Conservation (phyloP, 2,888 invertebrate species). For the Actias luna region DNA sequence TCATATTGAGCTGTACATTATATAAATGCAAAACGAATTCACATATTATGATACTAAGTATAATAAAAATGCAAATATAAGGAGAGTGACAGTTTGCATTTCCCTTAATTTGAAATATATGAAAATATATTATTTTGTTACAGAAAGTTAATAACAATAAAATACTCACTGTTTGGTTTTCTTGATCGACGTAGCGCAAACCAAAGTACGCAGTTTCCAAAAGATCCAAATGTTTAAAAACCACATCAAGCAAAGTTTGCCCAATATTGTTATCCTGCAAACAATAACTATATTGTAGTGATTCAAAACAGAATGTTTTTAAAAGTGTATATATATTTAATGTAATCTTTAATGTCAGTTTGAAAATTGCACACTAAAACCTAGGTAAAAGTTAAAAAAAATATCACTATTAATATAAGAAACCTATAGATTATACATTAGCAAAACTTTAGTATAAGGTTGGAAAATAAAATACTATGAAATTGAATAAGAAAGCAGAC, state of each 20-base stretch:
- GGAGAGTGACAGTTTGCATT: no score
- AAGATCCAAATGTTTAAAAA: constrained; percentile 95
- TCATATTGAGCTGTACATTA: neutral
- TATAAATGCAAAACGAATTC: neutral
- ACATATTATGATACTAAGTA: no score
- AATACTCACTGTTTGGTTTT: constrained; percentile 94
- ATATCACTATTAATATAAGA: no score
- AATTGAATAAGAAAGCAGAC: no score
- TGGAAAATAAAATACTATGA: no score
- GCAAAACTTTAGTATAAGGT: no score
- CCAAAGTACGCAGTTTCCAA: constrained; percentile 98
- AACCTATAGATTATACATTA: no score
- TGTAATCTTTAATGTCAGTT: neutral
- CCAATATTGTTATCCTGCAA: constrained; percentile 93
- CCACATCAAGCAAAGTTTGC: constrained; percentile 94
- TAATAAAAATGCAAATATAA: no score
- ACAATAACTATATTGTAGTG: neutral
- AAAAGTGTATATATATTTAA: neutral
- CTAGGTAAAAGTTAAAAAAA: no score
- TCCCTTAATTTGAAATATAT: no score
- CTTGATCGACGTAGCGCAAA: constrained; percentile 94
- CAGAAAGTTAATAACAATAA: neutral
- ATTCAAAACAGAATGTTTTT: neutral
- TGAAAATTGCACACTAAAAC: no score
- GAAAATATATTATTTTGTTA: neutral